Evolutionary conservation across 2,113 vertebrate genomes (phyloP).

Genomic region (Epinephelus lanceolatus): DNA sequence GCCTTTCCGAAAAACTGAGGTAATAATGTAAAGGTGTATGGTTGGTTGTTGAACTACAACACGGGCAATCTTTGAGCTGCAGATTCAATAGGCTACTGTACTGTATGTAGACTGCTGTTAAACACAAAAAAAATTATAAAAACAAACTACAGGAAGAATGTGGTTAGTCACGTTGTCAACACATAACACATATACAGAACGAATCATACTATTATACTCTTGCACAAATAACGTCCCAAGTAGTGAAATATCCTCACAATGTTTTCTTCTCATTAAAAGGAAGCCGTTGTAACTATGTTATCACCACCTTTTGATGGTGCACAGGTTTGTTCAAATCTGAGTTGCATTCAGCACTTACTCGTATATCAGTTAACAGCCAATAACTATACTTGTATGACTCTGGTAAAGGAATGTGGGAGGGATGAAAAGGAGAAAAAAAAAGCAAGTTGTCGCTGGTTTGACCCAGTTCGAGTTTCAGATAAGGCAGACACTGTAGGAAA

Average conservation of each 20-base stretch:
- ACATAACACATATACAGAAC: slow-evolving; percentile 53
- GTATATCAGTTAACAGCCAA: slow-evolving; percentile 37
- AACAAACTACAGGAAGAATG: slow-evolving; percentile 60
- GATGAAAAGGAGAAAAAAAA: slow-evolving; percentile 11
- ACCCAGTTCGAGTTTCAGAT: slow-evolving; percentile 34
- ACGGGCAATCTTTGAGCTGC: slow-evolving; percentile 45
- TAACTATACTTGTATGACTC: slow-evolving; percentile 42
- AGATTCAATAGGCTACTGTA: slow-evolving; percentile 69
- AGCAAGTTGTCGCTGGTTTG: slow-evolving; percentile 33
- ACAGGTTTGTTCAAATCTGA: slow-evolving; percentile 64
- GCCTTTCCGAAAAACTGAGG: slow-evolving; percentile 69
- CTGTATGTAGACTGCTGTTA: slow-evolving; percentile 73
- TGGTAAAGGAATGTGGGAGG: slow-evolving; percentile 44
- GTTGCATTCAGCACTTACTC: slow-evolving; percentile 49
- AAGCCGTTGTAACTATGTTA: slow-evolving; percentile 64
- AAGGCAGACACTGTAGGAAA: slow-evolving; percentile 46
- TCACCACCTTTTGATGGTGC: slow-evolving; percentile 71
- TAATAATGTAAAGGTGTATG: slow-evolving; percentile 66
- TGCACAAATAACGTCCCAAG: slow-evolving; percentile 70
- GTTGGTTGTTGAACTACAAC: slow-evolving; percentile 50
- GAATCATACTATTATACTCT: slow-evolving; percentile 62
- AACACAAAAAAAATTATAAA: slow-evolving; percentile 47
- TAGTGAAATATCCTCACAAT: slow-evolving; percentile 61
- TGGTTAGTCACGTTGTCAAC: slow-evolving; percentile 58
- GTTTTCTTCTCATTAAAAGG: slow-evolving; percentile 55